phyloP scores from a whole-genome alignment of 2,797 vertebrate species.

The Labroides dimidiatus region DNA sequence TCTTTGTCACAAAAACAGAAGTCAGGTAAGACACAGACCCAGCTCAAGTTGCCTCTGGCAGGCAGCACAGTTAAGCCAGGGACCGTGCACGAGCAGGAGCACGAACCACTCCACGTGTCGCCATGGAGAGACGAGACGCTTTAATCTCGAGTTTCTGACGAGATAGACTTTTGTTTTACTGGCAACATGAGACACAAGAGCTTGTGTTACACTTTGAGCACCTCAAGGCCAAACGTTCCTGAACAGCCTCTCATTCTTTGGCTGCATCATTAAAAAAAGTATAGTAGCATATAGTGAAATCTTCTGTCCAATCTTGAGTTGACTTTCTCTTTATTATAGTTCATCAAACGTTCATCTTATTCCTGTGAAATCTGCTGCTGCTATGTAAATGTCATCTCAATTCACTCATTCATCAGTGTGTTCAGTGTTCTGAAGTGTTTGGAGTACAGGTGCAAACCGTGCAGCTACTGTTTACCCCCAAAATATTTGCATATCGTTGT shows the following conservation, averaged over 20 bases:
- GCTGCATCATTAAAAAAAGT: neutral
- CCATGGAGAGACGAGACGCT: slow-evolving; percentile 23
- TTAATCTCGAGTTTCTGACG: slow-evolving; percentile 53
- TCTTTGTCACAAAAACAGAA: slow-evolving; percentile 6
- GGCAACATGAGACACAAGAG: slow-evolving; percentile 45
- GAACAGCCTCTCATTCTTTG: slow-evolving; percentile 12
- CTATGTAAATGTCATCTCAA: slow-evolving; percentile 53
- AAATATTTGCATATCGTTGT: slow-evolving; percentile 39
- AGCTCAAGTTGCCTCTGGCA: slow-evolving; percentile 7
- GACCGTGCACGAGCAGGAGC: slow-evolving; percentile 33
- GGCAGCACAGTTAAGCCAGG: neutral
- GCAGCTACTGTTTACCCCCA: neutral
- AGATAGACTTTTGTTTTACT: slow-evolving; percentile 42
- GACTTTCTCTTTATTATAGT: slow-evolving; percentile 9
- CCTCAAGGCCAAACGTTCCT: neutral
- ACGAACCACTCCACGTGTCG: slow-evolving; percentile 35
- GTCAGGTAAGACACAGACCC: slow-evolving; percentile 10
- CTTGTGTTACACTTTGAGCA: slow-evolving; percentile 8
- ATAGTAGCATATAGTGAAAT: slow-evolving; percentile 52
- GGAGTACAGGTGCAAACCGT: slow-evolving; percentile 17
- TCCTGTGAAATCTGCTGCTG: slow-evolving; percentile 31
- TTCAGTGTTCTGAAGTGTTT: slow-evolving; percentile 28
- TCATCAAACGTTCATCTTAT: slow-evolving; percentile 40
- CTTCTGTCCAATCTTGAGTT: neutral
- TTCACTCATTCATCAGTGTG: slow-evolving; percentile 8